Evolutionary conservation across 2,888 invertebrate genomes (phyloP), one percentile per base, ranked within the genome.

Genomic region (Synanthedon myopaeformis): DNA sequence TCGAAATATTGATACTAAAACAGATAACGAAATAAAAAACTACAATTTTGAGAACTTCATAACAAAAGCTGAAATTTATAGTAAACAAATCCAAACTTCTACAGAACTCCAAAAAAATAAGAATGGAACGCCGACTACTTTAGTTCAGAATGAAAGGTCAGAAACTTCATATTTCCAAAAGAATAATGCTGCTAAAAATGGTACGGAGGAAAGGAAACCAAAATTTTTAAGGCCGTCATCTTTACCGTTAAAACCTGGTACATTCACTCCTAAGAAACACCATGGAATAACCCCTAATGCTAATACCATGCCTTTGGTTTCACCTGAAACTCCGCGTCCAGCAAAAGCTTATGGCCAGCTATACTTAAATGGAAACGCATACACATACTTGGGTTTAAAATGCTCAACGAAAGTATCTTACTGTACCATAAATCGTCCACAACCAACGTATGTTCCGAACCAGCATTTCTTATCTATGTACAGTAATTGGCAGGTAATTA

Each of bases 401-500:
- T 94, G 95, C 75, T 96, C 96, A 19, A 96, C 96, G 1, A 92
- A 94, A 74, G 92, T 94, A 56, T 96, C 96, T 65, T 98, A 96
- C 78, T 98, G 98, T 70, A 97, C 97, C 1, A 90, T 97, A 52
- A 96, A 96, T 76, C 92, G 96, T 62, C 95, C 96, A 1, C 98
- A 98, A 74, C 98, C 98, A 1, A 96, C 96, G 75, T 98, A 97
- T 74, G 96, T 97, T 56, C 94, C 93, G 1, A 95, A 95, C 65
- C 92, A 94, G 76, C 94, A 95, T 69, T 95, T 94, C 65, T 83
- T 98, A 53, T 98, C 97, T 49, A 98, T 98, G 98, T 98, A 98
- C 76, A 97, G 97, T 53, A 97, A 97, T 75, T 98, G 98, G 95
- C 93, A 93, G 87, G 92, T 93, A 73, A 89, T 65, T 56, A 55